Evolutionary conservation across 2,888 invertebrate genomes (phyloP), one percentile per base, ranked within the genome.

Genomic region (Epicampocera succincta): DNA sequence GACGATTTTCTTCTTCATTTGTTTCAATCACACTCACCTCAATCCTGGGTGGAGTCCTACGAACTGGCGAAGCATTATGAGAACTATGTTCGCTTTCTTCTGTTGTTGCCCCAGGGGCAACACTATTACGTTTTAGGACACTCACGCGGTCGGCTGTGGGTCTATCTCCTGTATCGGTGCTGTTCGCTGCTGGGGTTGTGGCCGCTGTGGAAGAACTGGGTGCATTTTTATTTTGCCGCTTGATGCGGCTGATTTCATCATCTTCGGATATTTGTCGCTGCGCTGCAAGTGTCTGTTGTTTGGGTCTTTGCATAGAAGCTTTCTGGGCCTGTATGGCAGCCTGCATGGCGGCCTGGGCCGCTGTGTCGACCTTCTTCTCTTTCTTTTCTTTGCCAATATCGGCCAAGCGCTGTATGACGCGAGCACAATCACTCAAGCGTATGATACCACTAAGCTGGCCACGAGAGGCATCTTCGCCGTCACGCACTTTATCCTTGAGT

Each of bases 401-500:
- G 87, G 96, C 94, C 86, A 98, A 93, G 83, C 97, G 94, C 90
- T 96, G 96, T 93, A 97, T 96, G 8, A 97, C 96, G 76, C 97
- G 93, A 0, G 97, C 95, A 65, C 97, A 97, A 89, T 98, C 98
- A 69, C 95, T 95, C 38, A 98, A 91, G 48, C 97, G 93, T 82
- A 96, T 96, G 87, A 98, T 97, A 71, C 98, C 98, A 91, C 97
- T 97, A 2, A 98, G 92, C 6, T 97, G 97, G 17, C 94, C 96
- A 60, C 94, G 93, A 12, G 97, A 95, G 0, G 96, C 97, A 88
- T 97, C 97, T 91, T 98, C 97, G 8, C 97, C 97, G 87, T 97
- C 97, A 76, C 95, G 91, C 0, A 97, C 96, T 40, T 93, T 92
- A 87, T 95, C 95, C 85, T 96, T 93, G 85, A 94, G 94, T 17